Evolutionary conservation across 1,140 invertebrate genomes (phyloP), one percentile per base, ranked within the genome.

Genomic region (Phymastichus coffea): DNA sequence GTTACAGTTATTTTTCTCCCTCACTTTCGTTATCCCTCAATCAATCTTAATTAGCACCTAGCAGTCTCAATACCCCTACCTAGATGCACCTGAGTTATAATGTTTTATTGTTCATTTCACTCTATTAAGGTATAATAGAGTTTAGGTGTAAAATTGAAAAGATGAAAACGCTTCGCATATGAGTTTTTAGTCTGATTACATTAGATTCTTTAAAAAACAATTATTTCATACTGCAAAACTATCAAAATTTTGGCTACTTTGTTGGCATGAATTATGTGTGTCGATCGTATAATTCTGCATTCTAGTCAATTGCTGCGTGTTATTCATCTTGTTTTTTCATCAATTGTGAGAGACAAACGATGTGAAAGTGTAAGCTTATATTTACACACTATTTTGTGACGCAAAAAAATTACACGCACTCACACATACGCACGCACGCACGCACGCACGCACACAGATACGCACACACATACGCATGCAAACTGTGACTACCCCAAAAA

Each of bases 321-420:
- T 14, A n/a, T 28, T 58, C 12, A 38, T 48, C 19, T 12, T 40
- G 38, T 41, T 28, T 15, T 26, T 53, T 40, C 35, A 40, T 53
- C 23, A 37, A 46, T 54, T 49, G 58, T 55, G 58, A 54, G 57
- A 60, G 58, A 61, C 58, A 61, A 61, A 61, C 54, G 15, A 61
- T 55, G 58, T 44, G 46, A 44, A 15, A 37, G 25, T 35, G 44
- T 52, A 58, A 58, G 51, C 17, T 38, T 44, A 58, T 51, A 4
- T n/a, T n/a, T n/a, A n/a, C n/a, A n/a, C n/a, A n/a, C n/a, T n/a
- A n/a, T n/a, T n/a, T n/a, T n/a, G n/a, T n/a, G n/a, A n/a, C n/a
- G n/a, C n/a, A n/a, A n/a, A n/a, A n/a, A n/a, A n/a, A n/a, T n/a
- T n/a, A n/a, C n/a, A n/a, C n/a, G n/a, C n/a, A n/a, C n/a, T n/a